phyloP scores from a whole-genome alignment of 2,113 vertebrate species.

The Trochalopteron elliotii region DNA sequence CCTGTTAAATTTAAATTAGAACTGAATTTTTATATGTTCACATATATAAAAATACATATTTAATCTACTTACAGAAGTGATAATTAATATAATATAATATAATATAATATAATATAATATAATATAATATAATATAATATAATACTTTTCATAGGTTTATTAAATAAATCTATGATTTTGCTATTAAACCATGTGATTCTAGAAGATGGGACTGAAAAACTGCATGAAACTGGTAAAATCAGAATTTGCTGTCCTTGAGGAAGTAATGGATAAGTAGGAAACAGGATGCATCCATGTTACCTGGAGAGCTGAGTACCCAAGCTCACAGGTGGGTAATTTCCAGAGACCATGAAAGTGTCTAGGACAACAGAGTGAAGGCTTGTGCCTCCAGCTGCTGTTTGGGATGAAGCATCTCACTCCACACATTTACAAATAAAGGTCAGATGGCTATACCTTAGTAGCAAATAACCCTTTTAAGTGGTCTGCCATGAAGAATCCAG shows the following conservation, averaged over 20 bases:
- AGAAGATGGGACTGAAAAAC: not conserved
- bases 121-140: no score
- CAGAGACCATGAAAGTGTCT: not conserved
- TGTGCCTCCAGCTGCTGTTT: not conserved
- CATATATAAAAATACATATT: not conserved
- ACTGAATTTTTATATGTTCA: not conserved
- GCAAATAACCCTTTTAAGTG: not conserved
- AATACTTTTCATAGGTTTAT: not conserved
- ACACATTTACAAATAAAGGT: not conserved
- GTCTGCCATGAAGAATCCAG: not conserved
- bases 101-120: no score
- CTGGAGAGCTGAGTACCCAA: not conserved
- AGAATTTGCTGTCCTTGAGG: not conserved
- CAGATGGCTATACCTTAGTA: not conserved
- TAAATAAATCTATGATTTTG: not conserved
- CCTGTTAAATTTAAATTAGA: not conserved
- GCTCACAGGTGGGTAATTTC: not conserved
- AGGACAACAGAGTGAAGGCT: not conserved
- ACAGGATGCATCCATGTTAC: not conserved
- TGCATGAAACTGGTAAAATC: not conserved
- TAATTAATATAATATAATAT: no score
- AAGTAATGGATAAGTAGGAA: not conserved
- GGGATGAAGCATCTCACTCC: not conserved
- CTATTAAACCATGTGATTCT: not conserved
- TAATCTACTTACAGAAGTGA: not conserved